A percentile compares a stretch with the other conserved stretches of the same genome.
Conservation (phyloP, 2,113 vertebrate species). For the Perca fluviatilis region DNA sequence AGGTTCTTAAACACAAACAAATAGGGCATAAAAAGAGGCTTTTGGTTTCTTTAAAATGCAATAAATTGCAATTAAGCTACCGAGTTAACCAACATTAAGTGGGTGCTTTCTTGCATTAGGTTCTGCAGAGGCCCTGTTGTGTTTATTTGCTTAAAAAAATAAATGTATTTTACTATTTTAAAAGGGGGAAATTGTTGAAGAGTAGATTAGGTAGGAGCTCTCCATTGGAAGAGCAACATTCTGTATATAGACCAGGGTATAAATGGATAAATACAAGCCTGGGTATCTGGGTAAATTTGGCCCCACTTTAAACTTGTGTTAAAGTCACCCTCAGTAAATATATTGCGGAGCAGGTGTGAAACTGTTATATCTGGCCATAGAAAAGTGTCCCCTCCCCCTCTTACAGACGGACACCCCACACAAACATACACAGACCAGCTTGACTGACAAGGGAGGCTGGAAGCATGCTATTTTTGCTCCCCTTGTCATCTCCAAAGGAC, state of each 20-base stretch:
- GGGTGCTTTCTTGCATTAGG: constrained; percentile 9
- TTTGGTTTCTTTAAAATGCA: constrained; percentile 1
- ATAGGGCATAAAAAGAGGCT: not conserved
- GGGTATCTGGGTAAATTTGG: constrained; percentile 64
- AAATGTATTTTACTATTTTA: not conserved
- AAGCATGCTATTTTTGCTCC: constrained; percentile 92
- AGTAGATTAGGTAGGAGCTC: not conserved
- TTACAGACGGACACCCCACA: constrained; percentile 60
- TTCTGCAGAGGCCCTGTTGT: constrained; percentile 21
- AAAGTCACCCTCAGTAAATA: constrained; percentile 64
- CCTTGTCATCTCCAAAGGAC: constrained; percentile 89
- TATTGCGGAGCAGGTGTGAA: constrained; percentile 78
- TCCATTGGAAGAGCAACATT: constrained; percentile 17
- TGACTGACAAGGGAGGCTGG: constrained; percentile 95
- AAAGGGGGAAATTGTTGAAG: not conserved
- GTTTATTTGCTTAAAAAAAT: constrained; percentile 24
- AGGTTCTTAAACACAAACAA: constrained; percentile 55
- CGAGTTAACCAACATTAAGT: constrained; percentile 6
- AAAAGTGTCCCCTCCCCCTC: constrained; percentile 45
- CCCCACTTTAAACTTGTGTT: constrained; percentile 50
- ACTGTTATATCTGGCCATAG: constrained; percentile 72
- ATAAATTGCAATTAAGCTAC: constrained; percentile 25
- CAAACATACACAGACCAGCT: constrained; percentile 68
- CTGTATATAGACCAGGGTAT: constrained; percentile 14
- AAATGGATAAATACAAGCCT: constrained; percentile 40